Evolutionary conservation across 1,140 invertebrate genomes (phyloP).

Genomic region (Carcinoscorpius rotundicauda): DNA sequence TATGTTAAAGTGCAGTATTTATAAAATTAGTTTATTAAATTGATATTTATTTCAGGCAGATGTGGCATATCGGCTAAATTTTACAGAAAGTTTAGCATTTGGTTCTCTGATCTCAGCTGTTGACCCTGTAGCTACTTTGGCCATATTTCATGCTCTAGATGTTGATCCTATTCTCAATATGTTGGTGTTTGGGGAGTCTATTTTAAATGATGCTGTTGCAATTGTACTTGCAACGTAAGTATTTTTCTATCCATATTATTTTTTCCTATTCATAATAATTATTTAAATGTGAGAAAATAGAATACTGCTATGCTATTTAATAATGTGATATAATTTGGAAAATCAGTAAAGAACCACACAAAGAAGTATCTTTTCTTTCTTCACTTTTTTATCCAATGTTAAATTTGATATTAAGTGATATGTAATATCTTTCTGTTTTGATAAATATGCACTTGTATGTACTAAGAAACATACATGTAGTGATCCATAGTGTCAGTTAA

Average conservation of each 20-base stretch:
- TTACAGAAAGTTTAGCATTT: slow-evolving; percentile 97
- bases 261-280: slow-evolving; percentile 18
- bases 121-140: slow-evolving; percentile 94
- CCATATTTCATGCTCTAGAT: slow-evolving; percentile 94
- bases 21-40: not conserved
- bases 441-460: too few species aligned
- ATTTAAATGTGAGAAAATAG: too few species aligned
- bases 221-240: slow-evolving; percentile 91
- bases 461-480: too few species aligned
- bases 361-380: too few species aligned
- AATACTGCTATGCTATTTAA: too few species aligned
- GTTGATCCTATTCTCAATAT: slow-evolving; percentile 93
- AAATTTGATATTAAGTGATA: too few species aligned
- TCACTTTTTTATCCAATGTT: too few species aligned
- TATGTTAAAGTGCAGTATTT: too few species aligned
- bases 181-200: slow-evolving; percentile 97
- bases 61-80: slow-evolving; percentile 74
- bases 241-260: slow-evolving; percentile 18
- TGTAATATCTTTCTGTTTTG: too few species aligned
- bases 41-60: slow-evolving; percentile 37
- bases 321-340: too few species aligned
- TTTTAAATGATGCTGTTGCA: slow-evolving; percentile 94
- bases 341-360: too few species aligned
- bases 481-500: too few species aligned
- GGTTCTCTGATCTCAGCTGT: slow-evolving; percentile 97